Conservation (phyloP, 1,140 invertebrate genomes). For the Cydia fagiglandana region DNA sequence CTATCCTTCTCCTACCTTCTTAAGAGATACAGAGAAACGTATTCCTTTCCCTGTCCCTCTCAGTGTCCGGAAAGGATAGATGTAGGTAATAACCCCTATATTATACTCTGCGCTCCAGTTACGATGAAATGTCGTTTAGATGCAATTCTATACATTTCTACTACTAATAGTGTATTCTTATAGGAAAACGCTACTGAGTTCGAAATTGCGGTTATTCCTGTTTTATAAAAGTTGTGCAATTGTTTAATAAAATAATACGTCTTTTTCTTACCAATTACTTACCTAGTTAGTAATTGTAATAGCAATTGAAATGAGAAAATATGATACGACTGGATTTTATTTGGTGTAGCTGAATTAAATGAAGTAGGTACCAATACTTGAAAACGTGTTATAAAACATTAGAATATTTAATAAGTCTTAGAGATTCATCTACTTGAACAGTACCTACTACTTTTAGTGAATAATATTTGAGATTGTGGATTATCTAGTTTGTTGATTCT, state of each 20-base stretch:
- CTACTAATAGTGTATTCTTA: slow-evolving; percentile 45
- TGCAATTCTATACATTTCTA: slow-evolving; percentile 49
- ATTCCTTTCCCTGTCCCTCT: no score
- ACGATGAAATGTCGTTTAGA: slow-evolving; percentile 17
- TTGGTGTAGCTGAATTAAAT: no score
- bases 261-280: no score
- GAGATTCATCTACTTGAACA: neutral
- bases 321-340: no score
- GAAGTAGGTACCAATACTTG: no score
- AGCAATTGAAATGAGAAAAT: no score
- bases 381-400: neutral
- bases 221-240: neutral
- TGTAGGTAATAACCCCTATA: no score
- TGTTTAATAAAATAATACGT: neutral
- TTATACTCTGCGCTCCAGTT: neutral
- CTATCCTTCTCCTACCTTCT: neutral
- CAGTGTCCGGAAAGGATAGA: no score
- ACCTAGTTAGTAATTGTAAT: no score
- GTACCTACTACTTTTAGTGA: neutral
- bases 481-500: neutral
- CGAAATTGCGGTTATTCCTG: neutral
- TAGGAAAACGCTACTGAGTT: slow-evolving; percentile 36
- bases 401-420: no score
- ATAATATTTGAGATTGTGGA: neutral
- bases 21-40: no score